Percentiles rank a stretch among this genome's conserved stretches.
phyloP scores from a whole-genome alignment of 2,113 vertebrate species.

The Ictalurus furcatus region DNA sequence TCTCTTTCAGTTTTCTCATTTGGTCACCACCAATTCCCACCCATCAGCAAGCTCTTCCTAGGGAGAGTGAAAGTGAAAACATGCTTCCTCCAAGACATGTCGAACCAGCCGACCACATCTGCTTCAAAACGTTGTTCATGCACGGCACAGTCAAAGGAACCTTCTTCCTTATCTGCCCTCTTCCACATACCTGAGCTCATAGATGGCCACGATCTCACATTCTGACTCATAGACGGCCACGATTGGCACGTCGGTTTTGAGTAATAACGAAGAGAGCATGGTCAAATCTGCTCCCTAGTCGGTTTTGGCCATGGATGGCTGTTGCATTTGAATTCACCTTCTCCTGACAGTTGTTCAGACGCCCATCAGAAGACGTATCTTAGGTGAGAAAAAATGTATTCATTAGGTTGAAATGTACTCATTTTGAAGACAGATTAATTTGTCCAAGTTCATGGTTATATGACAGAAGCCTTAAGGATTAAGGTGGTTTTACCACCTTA shows the following conservation, averaged over 20 bases:
- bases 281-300: neutral
- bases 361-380: neutral
- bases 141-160: neutral
- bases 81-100: neutral
- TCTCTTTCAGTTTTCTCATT: neutral
- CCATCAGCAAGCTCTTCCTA: neutral
- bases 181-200: neutral
- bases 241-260: neutral
- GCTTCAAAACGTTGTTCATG: neutral
- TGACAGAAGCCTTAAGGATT: neutral
- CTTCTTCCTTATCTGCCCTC: no score
- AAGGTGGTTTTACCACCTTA: neutral
- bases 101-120: neutral
- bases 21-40: neutral
- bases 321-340: neutral
- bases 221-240: neutral
- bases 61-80: neutral
- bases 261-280: neutral
- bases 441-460: neutral
- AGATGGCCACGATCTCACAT: neutral
- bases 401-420: neutral
- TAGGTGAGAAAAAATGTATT: neutral
- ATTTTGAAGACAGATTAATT: neutral
- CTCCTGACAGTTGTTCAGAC: neutral
- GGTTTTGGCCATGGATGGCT: neutral